Conservation (phyloP, 2,113 vertebrate species). For the Callochromis pleurospilus region DNA sequence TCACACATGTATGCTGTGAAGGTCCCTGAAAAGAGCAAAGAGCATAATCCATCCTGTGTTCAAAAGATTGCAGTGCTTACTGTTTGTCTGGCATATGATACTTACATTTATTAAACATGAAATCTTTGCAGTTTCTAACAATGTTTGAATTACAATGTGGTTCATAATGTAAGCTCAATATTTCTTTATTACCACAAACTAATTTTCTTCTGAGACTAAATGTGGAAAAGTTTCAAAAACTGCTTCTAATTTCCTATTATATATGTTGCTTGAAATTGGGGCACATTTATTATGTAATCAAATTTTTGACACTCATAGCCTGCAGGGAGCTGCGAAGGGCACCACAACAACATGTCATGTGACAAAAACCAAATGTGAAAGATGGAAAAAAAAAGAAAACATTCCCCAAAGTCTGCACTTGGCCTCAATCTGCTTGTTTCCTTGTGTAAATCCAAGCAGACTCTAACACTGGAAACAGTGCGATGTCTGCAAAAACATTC, state of each 20-base stretch:
- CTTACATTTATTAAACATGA: background rate
- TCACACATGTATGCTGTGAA: background rate
- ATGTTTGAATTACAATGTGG: background rate
- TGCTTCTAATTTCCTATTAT: background rate
- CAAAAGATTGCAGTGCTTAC: background rate
- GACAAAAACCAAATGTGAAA: background rate
- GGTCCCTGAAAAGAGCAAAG: background rate
- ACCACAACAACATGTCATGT: background rate
- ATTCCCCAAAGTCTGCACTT: background rate
- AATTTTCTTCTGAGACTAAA: background rate
- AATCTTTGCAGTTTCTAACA: background rate
- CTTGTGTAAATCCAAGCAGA: background rate
- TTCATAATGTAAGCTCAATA: background rate
- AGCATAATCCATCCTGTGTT: background rate
- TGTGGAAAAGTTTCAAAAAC: background rate
- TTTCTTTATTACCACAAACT: background rate
- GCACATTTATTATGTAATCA: background rate
- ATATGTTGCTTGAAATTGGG: background rate
- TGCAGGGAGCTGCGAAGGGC: background rate
- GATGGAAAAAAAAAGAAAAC: background rate
- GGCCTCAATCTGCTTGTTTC: background rate
- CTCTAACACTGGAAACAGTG: background rate
- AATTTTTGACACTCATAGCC: background rate
- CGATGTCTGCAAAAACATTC: background rate
- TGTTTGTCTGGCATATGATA: background rate